Base-by-base conservation (phyloP, 2,888 invertebrate species). In the Cynaeus angustus region DNA sequence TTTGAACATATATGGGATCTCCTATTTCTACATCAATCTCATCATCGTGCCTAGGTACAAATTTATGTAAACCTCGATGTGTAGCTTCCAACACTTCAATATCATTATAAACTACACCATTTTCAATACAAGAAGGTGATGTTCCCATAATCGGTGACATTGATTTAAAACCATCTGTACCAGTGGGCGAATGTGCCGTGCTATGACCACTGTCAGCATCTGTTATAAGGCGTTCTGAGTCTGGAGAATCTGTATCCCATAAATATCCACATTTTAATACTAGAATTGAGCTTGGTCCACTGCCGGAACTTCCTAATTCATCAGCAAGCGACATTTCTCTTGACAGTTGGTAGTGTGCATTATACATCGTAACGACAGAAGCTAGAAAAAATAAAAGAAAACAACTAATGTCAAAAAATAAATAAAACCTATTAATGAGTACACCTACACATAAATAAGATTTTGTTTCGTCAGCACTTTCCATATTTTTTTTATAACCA, bases 1-100 rank as follows among this genome's bases (percentile, higher is more conserved):
- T 96, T 83, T 96, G 95, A 75, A 99, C 97, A 83, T 98, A 97
- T 74, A 99, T 92, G 0, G 98, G 96, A 85, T 99, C 99, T 0
- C 99, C 99, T 68, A 98, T 97, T 87, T 99, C 98, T 28, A 99
- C 90, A 83, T 96, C 95, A 72, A 99, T 93, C 86, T 99, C 98
- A 80, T 98, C 98, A 73, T 93, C 92, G 85, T 98, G 98, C 70
- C 98, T 89, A 0, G 98, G 97, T 79, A 98, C 91, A 82, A 99
- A 99, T 83, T 97, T 96, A 85, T 98, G 97, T 83, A 98, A 88
- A 5, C 97, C 98, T 80, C 98, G 89, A 83, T 98, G 98, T 16
- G 98, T 98, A 1, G 97, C 96, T 86, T 97, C 97, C 37, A 97
- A 87, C 83, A 85, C 82, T 61, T 85, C 85, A 9, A 84, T 83